Conservation (phyloP, 2,113 vertebrate genomes). For the Dicrurus megarhynchus region DNA sequence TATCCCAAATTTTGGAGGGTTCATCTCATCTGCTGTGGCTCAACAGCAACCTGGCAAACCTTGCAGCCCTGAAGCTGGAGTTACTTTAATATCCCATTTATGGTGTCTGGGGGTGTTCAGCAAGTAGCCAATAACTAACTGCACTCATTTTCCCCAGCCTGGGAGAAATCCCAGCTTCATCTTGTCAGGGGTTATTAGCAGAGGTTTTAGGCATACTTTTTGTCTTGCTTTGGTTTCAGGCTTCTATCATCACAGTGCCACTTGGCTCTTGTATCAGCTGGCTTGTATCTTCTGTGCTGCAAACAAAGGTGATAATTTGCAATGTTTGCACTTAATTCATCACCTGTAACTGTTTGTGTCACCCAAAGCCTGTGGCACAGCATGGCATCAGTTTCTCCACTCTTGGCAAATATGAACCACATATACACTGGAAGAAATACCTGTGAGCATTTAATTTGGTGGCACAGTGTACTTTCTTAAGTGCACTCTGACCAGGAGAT, state of each 20-base stretch:
- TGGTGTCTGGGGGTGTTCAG: background rate
- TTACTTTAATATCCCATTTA: background rate
- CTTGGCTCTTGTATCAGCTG: background rate
- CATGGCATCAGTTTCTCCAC: background rate
- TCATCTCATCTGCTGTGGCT: background rate
- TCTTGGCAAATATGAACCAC: background rate
- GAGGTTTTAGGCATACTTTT: background rate
- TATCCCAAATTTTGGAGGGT: fast-evolving
- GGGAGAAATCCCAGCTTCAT: background rate
- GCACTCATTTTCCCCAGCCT: background rate
- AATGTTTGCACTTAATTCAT: background rate
- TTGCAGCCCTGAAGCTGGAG: background rate
- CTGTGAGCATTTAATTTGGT: background rate
- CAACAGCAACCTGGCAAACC: background rate
- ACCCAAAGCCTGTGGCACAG: background rate
- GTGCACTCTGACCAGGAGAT: background rate
- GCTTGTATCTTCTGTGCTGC: background rate
- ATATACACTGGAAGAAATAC: background rate
- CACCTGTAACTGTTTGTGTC: background rate
- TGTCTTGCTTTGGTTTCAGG: background rate
- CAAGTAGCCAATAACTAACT: background rate
- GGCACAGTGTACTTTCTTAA: background rate
- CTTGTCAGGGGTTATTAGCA: background rate
- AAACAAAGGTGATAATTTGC: background rate
- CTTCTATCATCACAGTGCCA: background rate